Base-by-base conservation (phyloP, 2,888 invertebrate species). In the Sepiola atlantica region DNA sequence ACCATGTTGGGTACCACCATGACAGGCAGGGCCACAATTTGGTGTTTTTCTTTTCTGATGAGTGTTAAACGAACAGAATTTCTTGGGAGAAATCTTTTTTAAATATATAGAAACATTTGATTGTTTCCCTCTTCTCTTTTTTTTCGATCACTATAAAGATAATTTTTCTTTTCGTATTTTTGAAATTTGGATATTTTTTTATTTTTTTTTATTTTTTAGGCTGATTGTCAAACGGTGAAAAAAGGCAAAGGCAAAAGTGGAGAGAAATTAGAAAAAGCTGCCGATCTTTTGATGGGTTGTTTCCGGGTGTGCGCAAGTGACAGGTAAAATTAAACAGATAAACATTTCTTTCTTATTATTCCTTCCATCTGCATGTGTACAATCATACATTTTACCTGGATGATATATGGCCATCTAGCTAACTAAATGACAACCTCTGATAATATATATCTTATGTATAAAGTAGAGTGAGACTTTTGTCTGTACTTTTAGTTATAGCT, bases 231-330 rank as follows among this genome's bases (percentile, higher is more conserved):
- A 95, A 96, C 97, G 35, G 96, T 96, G 35, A 96, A 96, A 95
- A 97, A 96, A 95, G 97, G 97, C n/a, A 96, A 96, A 93, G 97
- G 97, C 18, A 97, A 97, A 96, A 97, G 97, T 32, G 97, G 97
- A 90, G 98, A 98, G 97, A 98, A 98, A 90, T 96, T 99, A 94
- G 99, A 99, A 97, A 99, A 99, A 97, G 99, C 99, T 35, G 99
- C 99, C 0, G 99, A 99, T 96, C 98, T 98, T 96, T 98, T 99
- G 55, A 98, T 99, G 98, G 98, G 98, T 8, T 99, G 99, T 97
- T 99, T 99, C 97, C 98, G 99, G 96, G 98, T 99, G 14, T 99
- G 99, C 97, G 99, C 99, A 28, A 99, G 99, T 45, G 99, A 99
- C 97, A 99, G 98, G 98, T 98, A 96, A 96, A 97, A 77, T 21